phyloP scores from a whole-genome alignment of 2,888 invertebrate species.

The Lathronympha strigana region DNA sequence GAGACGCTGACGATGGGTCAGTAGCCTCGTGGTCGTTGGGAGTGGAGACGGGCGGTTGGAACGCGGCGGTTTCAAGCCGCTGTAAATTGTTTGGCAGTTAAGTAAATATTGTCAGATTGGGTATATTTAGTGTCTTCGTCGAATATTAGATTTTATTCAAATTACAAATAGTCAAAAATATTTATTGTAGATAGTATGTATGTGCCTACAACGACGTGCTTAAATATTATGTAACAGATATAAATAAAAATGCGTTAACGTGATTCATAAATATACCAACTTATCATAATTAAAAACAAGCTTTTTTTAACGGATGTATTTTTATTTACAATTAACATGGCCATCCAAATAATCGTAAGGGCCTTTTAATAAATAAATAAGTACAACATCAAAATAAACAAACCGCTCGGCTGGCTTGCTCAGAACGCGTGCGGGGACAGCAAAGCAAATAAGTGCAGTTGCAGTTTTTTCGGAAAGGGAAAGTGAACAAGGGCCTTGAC shows the following conservation, averaged over 20 bases:
- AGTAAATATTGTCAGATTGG: background rate
- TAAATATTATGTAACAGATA: no score
- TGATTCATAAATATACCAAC: no score
- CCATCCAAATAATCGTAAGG: no score
- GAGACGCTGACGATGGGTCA: conserved; percentile 31
- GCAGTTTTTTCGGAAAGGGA: conserved; percentile 42
- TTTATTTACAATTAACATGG: no score
- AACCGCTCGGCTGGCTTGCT: conserved; percentile 17
- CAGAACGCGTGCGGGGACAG: conserved; percentile 31
- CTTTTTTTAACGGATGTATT: no score
- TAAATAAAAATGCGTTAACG: no score
- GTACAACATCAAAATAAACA: background rate
- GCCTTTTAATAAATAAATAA: background rate
- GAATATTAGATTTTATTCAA: no score
- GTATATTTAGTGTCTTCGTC: no score
- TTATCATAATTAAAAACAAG: no score
- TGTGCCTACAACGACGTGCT: no score
- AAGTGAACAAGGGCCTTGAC: conserved; percentile 45
- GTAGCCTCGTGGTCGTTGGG: conserved; percentile 25
- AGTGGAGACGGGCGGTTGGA: conserved; percentile 17
- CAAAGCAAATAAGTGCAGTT: conserved; percentile 40
- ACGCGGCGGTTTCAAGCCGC: conserved; percentile 13
- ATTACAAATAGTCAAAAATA: no score
- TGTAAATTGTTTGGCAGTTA: background rate
- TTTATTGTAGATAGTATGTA: no score